phyloP scores from a whole-genome alignment of 2,888 invertebrate species.

The Pogonocherus hispidulus region DNA sequence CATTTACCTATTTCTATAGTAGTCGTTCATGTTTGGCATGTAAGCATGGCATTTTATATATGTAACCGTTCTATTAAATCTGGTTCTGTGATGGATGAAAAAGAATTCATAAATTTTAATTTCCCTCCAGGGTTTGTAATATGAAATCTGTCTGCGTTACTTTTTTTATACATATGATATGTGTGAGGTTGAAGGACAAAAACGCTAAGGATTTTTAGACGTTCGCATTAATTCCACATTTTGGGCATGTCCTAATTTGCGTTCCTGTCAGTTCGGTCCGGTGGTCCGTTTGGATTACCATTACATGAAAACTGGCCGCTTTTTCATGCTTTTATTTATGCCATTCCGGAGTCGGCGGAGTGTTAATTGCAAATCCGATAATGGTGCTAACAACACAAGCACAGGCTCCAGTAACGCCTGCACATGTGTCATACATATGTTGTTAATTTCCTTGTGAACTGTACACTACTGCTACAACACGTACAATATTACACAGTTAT shows the following conservation, averaged over 20 bases:
- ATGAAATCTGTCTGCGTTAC: constrained; percentile 41
- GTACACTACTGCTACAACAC: constrained; percentile 15
- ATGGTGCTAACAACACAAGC: constrained; percentile 46
- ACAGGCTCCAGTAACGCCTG: constrained; percentile 39
- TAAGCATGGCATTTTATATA: constrained; percentile 31
- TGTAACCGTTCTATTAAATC: constrained; percentile 40
- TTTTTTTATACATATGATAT: constrained; percentile 31
- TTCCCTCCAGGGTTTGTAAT: constrained; percentile 44
- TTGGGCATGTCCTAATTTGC: constrained; percentile 46
- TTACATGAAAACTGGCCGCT: constrained; percentile 42
- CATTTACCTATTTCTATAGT: constrained; percentile 6
- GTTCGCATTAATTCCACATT: constrained; percentile 46
- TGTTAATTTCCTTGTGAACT: constrained; percentile 48
- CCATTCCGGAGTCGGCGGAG: constrained; percentile 44
- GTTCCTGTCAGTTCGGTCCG: constrained; percentile 44
- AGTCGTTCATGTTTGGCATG: constrained; percentile 20
- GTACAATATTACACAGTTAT: constrained; percentile 18
- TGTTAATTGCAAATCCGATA: constrained; percentile 53
- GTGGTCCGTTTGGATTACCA: constrained; percentile 47
- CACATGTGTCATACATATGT: constrained; percentile 48
- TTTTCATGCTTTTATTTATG: constrained; percentile 50
- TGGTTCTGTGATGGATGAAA: constrained; percentile 39
- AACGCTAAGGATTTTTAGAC: constrained; percentile 29
- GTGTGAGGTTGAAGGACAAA: constrained; percentile 19
- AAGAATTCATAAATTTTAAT: constrained; percentile 51